These are phyloP conservation scores for Cyaniris semiargus DNA, from an alignment of 2,888 invertebrate species.

Conservation along the genomic window DNA sequence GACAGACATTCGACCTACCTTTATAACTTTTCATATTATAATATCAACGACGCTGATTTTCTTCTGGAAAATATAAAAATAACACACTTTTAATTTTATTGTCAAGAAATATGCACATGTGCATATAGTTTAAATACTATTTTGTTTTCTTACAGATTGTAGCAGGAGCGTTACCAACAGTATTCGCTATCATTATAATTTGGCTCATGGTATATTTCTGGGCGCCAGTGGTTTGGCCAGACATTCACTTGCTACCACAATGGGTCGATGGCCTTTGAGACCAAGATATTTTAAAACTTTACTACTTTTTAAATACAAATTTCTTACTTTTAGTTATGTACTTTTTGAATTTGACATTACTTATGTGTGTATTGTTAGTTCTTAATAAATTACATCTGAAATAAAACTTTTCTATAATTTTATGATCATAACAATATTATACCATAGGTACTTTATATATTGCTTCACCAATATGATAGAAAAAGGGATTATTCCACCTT, in stretches of 20 bases:
- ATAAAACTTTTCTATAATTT: neutral
- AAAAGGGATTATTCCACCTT: too few species aligned
- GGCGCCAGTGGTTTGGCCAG: conserved; percentile 63
- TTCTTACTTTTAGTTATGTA: neutral
- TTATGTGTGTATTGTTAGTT: neutral
- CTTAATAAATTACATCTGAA: neutral
- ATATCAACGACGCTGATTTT: too few species aligned
- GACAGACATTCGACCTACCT: too few species aligned
- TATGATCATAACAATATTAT: neutral
- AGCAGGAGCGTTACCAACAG: conserved; percentile 58
- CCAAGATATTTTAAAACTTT: neutral
- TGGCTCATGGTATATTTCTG: conserved; percentile 52
- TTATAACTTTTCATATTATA: too few species aligned
- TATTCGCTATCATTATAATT: conserved; percentile 50
- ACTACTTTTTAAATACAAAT: neutral
- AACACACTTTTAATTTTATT: too few species aligned
- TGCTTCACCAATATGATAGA: too few species aligned
- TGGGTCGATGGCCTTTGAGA: conserved; percentile 38
- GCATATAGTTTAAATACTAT: neutral
- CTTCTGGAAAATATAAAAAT: too few species aligned
- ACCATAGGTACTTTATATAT: too few species aligned
- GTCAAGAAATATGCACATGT: too few species aligned
- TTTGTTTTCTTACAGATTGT: conserved; percentile 51
- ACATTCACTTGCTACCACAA: conserved; percentile 43
- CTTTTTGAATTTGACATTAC: neutral